Evolutionary conservation across 2,797 vertebrate species (phyloP).

Genomic region (Clarias laeviceps): DNA sequence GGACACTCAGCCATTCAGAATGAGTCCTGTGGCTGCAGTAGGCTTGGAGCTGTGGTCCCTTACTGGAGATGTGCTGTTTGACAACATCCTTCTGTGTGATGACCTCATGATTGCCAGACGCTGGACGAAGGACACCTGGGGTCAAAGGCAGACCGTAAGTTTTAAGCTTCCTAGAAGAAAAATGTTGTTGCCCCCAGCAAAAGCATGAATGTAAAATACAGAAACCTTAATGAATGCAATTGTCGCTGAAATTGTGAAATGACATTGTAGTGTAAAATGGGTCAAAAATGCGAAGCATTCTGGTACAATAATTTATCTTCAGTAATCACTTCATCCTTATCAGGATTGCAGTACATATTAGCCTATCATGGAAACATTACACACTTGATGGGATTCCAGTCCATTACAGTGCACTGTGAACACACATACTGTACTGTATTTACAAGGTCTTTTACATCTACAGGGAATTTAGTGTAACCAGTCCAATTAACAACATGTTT

Average conservation of each 20-base stretch:
- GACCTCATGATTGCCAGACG: conserved; percentile 45
- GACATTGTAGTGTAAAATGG: not conserved
- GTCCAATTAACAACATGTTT: not conserved
- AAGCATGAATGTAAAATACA: not conserved
- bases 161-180: not conserved
- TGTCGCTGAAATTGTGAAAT: not conserved
- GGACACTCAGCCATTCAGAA: conserved; percentile 49
- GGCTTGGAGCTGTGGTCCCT: conserved; percentile 67
- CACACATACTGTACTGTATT: not conserved
- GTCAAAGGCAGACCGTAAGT: conserved; percentile 51
- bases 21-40: conserved; percentile 57
- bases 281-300: not conserved
- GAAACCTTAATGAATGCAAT: not conserved
- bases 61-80: conserved; percentile 61
- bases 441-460: not conserved
- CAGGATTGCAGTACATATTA: not conserved
- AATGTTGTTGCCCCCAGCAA: not conserved
- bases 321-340: not conserved
- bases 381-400: not conserved
- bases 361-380: not conserved
- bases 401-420: not conserved
- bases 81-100: conserved; percentile 62
- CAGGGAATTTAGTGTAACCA: not conserved
- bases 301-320: not conserved
- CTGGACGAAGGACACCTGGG: conserved; percentile 63